Conservation (phyloP, 2,888 invertebrate species). For the Plutella xylostella region DNA sequence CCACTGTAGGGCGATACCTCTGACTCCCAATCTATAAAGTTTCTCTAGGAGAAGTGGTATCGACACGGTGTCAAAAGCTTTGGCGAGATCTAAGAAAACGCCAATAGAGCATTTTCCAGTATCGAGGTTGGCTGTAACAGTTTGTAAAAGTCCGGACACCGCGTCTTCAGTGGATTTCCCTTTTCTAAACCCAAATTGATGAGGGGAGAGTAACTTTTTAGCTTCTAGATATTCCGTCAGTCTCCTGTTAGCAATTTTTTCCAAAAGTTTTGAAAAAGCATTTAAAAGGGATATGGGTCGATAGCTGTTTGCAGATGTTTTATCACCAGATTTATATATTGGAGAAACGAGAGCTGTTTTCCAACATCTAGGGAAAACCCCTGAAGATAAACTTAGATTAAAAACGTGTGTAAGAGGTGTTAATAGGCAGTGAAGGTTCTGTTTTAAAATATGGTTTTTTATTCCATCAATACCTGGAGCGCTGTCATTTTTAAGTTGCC, state of each 20-base stretch:
- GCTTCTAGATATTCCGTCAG: conserved; percentile 8
- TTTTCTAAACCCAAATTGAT: conserved; percentile 13
- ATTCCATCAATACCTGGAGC: too few species aligned
- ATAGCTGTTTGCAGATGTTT: conserved; percentile 10
- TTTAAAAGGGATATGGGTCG: conserved; percentile 13
- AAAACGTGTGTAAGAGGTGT: too few species aligned
- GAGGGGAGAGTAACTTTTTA: not conserved
- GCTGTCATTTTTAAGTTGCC: too few species aligned
- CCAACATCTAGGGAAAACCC: conserved; percentile 15
- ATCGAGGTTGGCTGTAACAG: not conserved
- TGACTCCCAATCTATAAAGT: not conserved
- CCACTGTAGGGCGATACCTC: not conserved
- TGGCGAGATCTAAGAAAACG: not conserved
- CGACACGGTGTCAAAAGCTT: not conserved
- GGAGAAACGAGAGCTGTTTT: conserved; percentile 13
- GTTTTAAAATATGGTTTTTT: too few species aligned
- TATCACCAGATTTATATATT: conserved; percentile 13
- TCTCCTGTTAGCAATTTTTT: conserved; percentile 5
- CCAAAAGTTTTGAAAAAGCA: not conserved
- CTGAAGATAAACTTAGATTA: too few species aligned
- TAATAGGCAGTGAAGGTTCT: too few species aligned
- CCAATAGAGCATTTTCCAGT: not conserved
- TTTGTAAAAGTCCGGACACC: not conserved
- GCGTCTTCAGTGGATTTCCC: conserved; percentile 10
- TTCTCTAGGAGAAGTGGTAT: conserved; percentile 5